Percentiles rank a stretch among this genome's conserved stretches.
phyloP scores from a whole-genome alignment of 2,797 vertebrate genomes.

The Nyctalus aviator region DNA sequence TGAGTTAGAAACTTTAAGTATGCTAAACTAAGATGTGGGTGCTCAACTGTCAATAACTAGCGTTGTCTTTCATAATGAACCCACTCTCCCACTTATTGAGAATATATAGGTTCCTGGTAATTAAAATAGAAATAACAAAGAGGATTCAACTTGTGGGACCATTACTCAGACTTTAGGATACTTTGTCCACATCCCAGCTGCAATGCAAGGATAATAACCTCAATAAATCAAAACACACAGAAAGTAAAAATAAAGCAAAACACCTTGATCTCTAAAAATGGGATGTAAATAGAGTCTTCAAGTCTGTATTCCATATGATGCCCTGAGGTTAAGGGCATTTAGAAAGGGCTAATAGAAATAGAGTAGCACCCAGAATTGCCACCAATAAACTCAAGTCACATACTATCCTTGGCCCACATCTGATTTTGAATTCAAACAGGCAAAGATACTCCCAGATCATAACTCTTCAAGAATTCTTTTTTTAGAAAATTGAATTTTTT shows the following conservation, averaged over 20 bases:
- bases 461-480: neutral
- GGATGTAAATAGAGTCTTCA: neutral
- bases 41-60: neutral
- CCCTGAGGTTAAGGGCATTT: neutral
- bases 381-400: neutral
- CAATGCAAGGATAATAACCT: constrained; percentile 34
- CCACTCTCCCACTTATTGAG: neutral
- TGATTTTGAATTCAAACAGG: constrained; percentile 25
- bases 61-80: neutral
- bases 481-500: no score
- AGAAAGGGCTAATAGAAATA: neutral
- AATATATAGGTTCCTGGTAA: neutral
- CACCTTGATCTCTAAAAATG: neutral
- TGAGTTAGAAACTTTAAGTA: neutral
- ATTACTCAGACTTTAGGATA: neutral
- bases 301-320: neutral
- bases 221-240: constrained; percentile 42
- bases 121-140: neutral
- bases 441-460: neutral
- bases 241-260: constrained; percentile 45
- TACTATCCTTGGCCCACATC: neutral
- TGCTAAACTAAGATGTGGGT: neutral
- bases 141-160: neutral
- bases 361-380: neutral
- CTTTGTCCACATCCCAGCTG: neutral